Base-by-base conservation (phyloP, 2,113 vertebrate species). In the Rhabdomys dilectus region DNA sequence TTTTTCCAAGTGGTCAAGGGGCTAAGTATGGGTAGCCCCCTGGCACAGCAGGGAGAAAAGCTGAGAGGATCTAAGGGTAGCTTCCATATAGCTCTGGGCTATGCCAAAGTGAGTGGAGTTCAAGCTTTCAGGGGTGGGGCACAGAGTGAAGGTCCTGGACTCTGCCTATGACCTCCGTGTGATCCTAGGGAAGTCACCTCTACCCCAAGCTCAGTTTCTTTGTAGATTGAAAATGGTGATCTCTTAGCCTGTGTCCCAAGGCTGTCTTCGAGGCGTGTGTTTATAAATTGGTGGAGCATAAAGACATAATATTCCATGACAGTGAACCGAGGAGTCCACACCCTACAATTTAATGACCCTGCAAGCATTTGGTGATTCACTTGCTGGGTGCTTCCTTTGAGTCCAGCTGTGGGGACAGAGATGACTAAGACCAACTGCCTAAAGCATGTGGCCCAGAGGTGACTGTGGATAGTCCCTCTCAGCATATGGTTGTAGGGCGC, bases 261-360 rank as follows among this genome's bases (percentile, higher is more conserved):
- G 51, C 80, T 96, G 56, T 64, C 84, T 80, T 48, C 56, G 68
- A 87, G 78, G 62, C 68, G 60, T 34, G 10, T 64, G 6, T 58
- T 91, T 64, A 12, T 80, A 88, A 31, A 9, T 36, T 24, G 34
- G 36, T 31, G 12, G 39, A 42, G 42, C 29, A 58, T 68, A 80
- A 88, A 66, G 68, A 45, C 85, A 48, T 19, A 24, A 8, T 62
- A 58, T 53, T n/a, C 29, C 48, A 62, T 4, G 36, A 86, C 51
- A 21, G 4, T 26, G 60, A 24, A 11, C 34, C n/a, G 73, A 66
- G 42, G 82, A 82, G 21, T 56, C 39, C 45, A 11, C 0, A 11
- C 60, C 45, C 72, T 86, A 51, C 89, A 77, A 7, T 56, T 70
- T 91, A 91, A 17, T 45, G 76, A 91, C 58, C 89, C 64, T 94